Conservation (phyloP, 2,888 invertebrate species). For the Ophion obscuratus region DNA sequence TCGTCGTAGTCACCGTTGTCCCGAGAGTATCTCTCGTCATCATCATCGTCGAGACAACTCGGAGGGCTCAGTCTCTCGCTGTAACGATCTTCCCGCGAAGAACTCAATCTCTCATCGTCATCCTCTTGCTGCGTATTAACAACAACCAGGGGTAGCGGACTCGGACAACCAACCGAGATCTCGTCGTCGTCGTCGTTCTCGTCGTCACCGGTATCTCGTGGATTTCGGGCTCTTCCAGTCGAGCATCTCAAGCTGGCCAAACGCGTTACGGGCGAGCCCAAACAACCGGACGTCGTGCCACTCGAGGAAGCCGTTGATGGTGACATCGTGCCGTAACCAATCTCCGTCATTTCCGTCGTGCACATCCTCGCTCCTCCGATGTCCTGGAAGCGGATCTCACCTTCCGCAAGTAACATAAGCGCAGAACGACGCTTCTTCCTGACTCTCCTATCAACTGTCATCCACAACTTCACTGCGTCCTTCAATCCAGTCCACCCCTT, state of each 20-base stretch:
- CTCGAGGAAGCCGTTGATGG: conserved; percentile 81
- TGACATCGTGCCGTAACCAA: conserved; percentile 79
- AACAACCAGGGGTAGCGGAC: conserved; percentile 84
- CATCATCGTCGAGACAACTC: conserved; percentile 72
- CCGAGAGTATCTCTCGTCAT: conserved; percentile 77
- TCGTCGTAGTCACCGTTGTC: conserved; percentile 73
- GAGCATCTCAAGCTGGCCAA: conserved; percentile 85
- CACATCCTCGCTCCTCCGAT: conserved; percentile 77
- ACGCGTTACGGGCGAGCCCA: conserved; percentile 84
- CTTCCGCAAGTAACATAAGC: conserved; percentile 64
- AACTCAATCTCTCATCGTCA: conserved; percentile 83
- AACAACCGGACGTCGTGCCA: conserved; percentile 77
- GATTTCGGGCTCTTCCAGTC: conserved; percentile 77
- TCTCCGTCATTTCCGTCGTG: conserved; percentile 83
- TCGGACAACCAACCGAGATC: conserved; percentile 92
- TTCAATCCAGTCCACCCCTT: not conserved
- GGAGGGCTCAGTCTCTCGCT: conserved; percentile 77
- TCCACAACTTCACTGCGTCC: not conserved
- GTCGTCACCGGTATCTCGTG: conserved; percentile 84
- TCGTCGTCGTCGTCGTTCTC: conserved; percentile 87
- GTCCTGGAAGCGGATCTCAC: conserved; percentile 65
- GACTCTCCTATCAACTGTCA: not conserved
- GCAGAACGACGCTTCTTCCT: conserved; percentile 20
- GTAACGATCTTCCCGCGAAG: conserved; percentile 80
- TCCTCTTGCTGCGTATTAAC: conserved; percentile 84